Evolutionary conservation across 2,888 invertebrate species (phyloP), one percentile per base, ranked within the genome.

Genomic region (Papilio demoleus): DNA sequence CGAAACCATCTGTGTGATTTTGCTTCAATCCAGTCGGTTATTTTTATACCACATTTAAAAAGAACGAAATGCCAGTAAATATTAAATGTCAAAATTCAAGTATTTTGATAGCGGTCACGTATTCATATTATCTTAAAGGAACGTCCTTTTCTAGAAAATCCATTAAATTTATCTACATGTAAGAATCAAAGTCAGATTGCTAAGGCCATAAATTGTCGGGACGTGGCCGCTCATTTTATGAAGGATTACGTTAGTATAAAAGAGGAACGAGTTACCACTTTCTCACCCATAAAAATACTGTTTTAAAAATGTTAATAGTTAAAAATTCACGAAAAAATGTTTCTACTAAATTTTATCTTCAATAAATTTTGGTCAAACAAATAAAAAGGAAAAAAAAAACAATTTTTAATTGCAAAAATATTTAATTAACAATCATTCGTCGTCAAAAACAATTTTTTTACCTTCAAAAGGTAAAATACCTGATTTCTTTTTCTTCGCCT

Each of bases 401-500:
- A 40, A n/a, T 60, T 38, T 24, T 40, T n/a, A 59, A n/a, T 9
- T 8, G 11, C 11, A 11, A 36, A 31, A 36, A 36, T 36, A 3
- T 4, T 31, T 31, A 17, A 56, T 67, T 42, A 34, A 17, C 34
- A 61, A 71, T 79, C 75, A 86, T 76, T 77, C 80, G 71, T 87
- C 84, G 78, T 88, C 84, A 83, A 93, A 93, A 42, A 90, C 87
- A 75, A 88, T 90, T 74, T 92, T 93, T 80, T 91, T 93, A 72
- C 93, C 93, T 76, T 90, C 80, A 74, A 87, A 92, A 4, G 91
- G 90, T 81, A 89, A 78, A 70, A 93, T 84, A 65, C 86, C 84
- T 1, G 92, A 91, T 66, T 87, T 85, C 59, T 86, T 86, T 71
- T 88, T 93, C 77, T 93, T 93, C 1, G 93, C 93, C 78, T 92